Base-by-base conservation (phyloP, 92 coral and sea anemone species). In the Porites cylindrica region DNA sequence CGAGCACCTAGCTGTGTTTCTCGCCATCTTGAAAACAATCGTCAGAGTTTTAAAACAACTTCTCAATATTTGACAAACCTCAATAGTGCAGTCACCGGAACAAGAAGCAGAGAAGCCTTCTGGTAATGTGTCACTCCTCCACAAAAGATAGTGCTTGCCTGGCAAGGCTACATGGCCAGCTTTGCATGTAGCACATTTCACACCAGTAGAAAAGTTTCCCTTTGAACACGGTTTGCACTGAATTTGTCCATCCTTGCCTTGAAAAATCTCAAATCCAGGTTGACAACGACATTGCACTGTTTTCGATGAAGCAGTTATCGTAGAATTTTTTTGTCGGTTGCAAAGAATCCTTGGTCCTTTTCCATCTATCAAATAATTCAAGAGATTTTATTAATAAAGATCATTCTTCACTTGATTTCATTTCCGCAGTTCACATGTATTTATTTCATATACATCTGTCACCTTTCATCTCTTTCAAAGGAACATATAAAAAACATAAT, bases 81-180 rank as follows among this genome's bases (percentile, higher is more conserved):
- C 66, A 12, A 78, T 68, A 5, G 66, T 67, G 70, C 98, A 95
- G 75, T 93, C 92, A 9, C 98, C 98, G 75, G 51, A 73, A 86
- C 98, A 95, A 1, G 62, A 53, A 11, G 96, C 80, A 38, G 85
- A 82, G 61, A 95, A 93, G 12, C 98, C 98, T 17, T 88, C 80
- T 0, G 94, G 96, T 38, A 95, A 52, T 9, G 78, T 67, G 61
- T 82, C 84, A 10, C 66, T 78, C 10, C 59, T 75, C 98, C 98
- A 94, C 29, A 70, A 60, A 64, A 76, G 83, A 79, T 75, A 93
- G 78, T 94, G 98, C 80, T 92, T 94, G 12, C 98, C 98, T 51
- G 80, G 72, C 13, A 94, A 87, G 1, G 98, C 93, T n/a, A 90
- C 98, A 19, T 85, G 91, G 8, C 98, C 98, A 72, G 77, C 61